Conservation (phyloP, 2,888 invertebrate genomes). For the Netelia melanura region DNA sequence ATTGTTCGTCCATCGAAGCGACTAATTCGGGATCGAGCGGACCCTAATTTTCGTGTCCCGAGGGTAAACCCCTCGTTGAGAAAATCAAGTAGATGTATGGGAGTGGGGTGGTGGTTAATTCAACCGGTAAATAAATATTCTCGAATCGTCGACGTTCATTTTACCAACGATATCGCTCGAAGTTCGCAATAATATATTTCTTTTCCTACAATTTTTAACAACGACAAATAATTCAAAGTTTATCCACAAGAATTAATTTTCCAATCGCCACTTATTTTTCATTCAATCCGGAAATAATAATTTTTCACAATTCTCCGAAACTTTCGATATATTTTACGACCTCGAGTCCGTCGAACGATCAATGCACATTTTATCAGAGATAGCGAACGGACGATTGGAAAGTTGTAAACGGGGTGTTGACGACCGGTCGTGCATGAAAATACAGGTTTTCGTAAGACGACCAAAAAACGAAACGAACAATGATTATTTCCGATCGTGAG, state of each 20-base stretch:
- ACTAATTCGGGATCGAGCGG: constrained; percentile 76
- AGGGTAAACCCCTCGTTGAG: constrained; percentile 67
- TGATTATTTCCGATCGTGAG: constrained; percentile 30
- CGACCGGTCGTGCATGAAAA: constrained; percentile 64
- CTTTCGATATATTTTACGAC: neutral
- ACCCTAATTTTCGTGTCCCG: constrained; percentile 73
- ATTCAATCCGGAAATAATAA: neutral
- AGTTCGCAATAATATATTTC: too few species aligned
- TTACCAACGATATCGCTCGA: too few species aligned
- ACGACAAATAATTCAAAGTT: too few species aligned
- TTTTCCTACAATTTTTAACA: too few species aligned
- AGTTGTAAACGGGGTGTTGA: constrained; percentile 46
- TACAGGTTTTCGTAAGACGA: constrained; percentile 50
- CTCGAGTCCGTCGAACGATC: neutral
- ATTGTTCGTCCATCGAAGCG: constrained; percentile 75
- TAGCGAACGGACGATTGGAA: constrained; percentile 53
- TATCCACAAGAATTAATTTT: too few species aligned
- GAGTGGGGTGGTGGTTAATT: constrained; percentile 16
- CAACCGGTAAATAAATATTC: neutral
- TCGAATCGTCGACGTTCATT: neutral
- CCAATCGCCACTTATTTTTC: too few species aligned
- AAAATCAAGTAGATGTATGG: constrained; percentile 64
- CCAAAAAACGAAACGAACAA: constrained; percentile 34
- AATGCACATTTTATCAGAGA: constrained; percentile 25
- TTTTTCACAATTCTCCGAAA: neutral